phyloP scores from a whole-genome alignment of 2,888 invertebrate genomes.

The Sympetrum striolatum region DNA sequence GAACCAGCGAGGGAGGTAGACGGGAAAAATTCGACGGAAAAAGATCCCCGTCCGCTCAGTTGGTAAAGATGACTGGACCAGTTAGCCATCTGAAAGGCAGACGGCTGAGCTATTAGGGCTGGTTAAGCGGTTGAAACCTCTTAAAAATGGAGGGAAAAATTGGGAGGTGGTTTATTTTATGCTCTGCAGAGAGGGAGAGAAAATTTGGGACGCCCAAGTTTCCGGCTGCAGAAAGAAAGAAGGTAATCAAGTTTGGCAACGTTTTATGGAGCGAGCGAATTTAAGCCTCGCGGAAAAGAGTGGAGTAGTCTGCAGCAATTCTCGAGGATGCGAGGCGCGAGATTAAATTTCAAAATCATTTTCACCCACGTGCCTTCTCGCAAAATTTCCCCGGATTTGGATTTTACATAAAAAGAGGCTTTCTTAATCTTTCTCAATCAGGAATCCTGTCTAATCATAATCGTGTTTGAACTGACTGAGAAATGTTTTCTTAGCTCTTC shows the following conservation, averaged over 20 bases:
- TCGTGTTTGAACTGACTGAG: too few species aligned
- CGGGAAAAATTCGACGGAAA: background rate
- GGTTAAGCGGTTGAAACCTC: background rate
- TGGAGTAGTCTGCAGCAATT: background rate
- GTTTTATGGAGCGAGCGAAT: background rate
- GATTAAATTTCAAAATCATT: background rate
- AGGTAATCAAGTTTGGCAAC: constrained; percentile 1
- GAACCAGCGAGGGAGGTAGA: background rate
- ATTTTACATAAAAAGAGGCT: too few species aligned
- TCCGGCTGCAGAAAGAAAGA: background rate
- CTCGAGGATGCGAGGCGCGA: background rate
- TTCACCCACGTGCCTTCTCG: background rate
- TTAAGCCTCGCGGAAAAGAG: background rate
- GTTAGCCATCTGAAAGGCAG: background rate
- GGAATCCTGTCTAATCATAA: too few species aligned
- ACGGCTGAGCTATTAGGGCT: background rate
- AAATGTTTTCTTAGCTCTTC: too few species aligned
- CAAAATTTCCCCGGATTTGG: too few species aligned
- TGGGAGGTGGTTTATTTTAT: background rate
- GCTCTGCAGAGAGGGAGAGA: background rate
- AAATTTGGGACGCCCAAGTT: constrained; percentile 1
- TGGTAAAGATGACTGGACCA: background rate
- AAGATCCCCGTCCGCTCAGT: background rate
- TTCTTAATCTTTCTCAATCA: too few species aligned
- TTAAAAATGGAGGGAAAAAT: background rate